phyloP scores from a whole-genome alignment of 2,888 invertebrate species.

The Catocala sponsa region DNA sequence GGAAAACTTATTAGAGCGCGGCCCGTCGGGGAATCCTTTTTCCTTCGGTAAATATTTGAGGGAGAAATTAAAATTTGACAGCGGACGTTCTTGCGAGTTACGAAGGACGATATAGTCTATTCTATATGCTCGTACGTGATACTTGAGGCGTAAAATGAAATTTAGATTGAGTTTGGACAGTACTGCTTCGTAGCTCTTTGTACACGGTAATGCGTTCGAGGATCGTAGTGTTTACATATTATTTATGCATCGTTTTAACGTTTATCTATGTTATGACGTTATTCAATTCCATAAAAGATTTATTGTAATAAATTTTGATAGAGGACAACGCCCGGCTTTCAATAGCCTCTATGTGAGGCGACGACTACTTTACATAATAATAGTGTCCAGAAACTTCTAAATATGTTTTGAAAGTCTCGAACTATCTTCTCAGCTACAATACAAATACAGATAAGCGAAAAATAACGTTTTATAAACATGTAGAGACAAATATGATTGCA shows the following conservation, averaged over 20 bases:
- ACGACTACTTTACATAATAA: conserved; percentile 17
- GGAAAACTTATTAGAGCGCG: conserved; percentile 88
- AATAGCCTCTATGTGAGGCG: conserved; percentile 12
- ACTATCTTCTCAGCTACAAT: conserved; percentile 1
- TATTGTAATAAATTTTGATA: conserved; percentile 14
- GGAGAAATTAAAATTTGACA: conserved; percentile 88
- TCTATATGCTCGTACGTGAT: conserved; percentile 84
- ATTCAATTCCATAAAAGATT: conserved; percentile 20
- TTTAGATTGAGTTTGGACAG: conserved; percentile 86
- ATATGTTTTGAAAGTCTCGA: conserved; percentile 1
- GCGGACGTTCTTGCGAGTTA: conserved; percentile 78
- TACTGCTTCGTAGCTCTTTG: conserved; percentile 63
- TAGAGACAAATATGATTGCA: neutral
- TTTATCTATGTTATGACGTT: conserved; percentile 35
- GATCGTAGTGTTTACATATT: conserved; percentile 50
- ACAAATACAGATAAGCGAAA: neutral
- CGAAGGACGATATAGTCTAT: conserved; percentile 77
- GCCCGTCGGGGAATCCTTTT: conserved; percentile 87
- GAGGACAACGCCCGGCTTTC: conserved; percentile 18
- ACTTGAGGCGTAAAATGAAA: conserved; percentile 87
- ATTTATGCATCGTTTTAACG: conserved; percentile 45
- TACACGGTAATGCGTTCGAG: conserved; percentile 52
- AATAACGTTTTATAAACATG: neutral
- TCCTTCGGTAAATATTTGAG: conserved; percentile 88
- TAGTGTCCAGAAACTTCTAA: conserved; percentile 17